Evolutionary conservation across 2,113 vertebrate genomes (phyloP).

Genomic region (Leptocoma aspasia): DNA sequence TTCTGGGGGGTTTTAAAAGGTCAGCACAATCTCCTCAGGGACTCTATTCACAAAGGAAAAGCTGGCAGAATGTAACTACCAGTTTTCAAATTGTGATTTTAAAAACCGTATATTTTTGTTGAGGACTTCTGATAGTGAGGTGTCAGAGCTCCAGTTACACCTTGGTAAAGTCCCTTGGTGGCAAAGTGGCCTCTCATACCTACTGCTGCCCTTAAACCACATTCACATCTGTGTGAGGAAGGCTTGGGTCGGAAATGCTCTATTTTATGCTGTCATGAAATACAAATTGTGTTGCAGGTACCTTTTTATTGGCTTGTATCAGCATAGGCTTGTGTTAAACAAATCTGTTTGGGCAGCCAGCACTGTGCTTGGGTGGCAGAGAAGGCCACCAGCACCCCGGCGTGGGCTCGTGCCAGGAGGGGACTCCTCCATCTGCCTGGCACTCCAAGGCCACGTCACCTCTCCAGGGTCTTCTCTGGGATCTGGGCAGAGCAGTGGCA

Average conservation of each 20-base stretch:
- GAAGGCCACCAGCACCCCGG: too few relatives aligned
- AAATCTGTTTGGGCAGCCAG: not conserved
- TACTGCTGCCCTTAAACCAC: not conserved
- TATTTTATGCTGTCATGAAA: not conserved
- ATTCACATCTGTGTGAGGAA: not conserved
- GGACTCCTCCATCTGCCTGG: not conserved
- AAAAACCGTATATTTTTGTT: not conserved
- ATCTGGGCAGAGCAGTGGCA: not conserved
- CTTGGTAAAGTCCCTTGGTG: not conserved
- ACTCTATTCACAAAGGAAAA: constrained; percentile 24
- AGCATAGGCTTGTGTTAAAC: not conserved
- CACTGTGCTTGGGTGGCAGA: not conserved
- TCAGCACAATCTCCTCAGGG: constrained; percentile 59
- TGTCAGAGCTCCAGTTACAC: not conserved
- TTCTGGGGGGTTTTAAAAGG: constrained; percentile 74
- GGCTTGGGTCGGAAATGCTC: not conserved
- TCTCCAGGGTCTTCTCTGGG: not conserved
- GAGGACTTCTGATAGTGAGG: not conserved
- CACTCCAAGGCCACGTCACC: accelerated
- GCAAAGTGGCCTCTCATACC: not conserved
- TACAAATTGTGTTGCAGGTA: not conserved
- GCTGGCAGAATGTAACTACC: not conserved
- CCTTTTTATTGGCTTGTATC: not conserved
- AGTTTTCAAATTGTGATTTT: not conserved
- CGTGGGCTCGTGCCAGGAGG: not conserved